Evolutionary conservation across 2,888 invertebrate genomes (phyloP), one percentile per base, ranked within the genome.

Genomic region (Nasonia oneida): DNA sequence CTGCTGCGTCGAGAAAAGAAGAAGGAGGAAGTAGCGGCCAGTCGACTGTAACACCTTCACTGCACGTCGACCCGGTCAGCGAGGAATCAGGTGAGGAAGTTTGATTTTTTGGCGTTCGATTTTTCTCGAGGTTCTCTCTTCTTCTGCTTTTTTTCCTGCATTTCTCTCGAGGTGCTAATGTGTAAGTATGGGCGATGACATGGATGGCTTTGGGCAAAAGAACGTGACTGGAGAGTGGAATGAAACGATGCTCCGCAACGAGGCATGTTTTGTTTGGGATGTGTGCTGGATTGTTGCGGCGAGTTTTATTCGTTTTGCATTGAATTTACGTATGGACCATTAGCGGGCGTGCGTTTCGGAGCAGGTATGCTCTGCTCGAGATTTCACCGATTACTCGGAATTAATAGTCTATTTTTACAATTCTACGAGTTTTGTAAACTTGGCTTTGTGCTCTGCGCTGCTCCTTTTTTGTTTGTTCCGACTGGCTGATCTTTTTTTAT

Each of bases 31-130:
- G 57, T 61, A 61, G 57, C 57, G 57, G 57, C 23, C 57, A 61
- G n/a, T 61, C 57, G 57, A 23, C n/a, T 61, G 57, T 61, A 61
- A 61, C 57, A 61, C 57, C 57, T 61, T n/a, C 18, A n/a, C 57
- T 61, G 5, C 23, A 61, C 57, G 57, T 61, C 57, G 57, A 61
- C 57, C 57, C 57, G 57, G 57, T 61, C 57, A 8, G n/a, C 15
- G 5, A 61, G 57, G 57, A 61, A 61, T n/a, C 18, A 61, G 57
- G 57, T 61, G 57, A 61, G 57, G 8, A n/a, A 61, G n/a, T 61
- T 61, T 61, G n/a, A 61, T 61, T 10, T 53, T 53, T 53, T 18
- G 3, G 15, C 15, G 15, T 53, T 53, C 53, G 1, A 53, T 53
- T 53, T 53, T 15, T 53, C 18, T 53, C 53, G 53, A 53, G 18